Conservation (phyloP, 2,113 vertebrate species). For the Otolemur garnettii region DNA sequence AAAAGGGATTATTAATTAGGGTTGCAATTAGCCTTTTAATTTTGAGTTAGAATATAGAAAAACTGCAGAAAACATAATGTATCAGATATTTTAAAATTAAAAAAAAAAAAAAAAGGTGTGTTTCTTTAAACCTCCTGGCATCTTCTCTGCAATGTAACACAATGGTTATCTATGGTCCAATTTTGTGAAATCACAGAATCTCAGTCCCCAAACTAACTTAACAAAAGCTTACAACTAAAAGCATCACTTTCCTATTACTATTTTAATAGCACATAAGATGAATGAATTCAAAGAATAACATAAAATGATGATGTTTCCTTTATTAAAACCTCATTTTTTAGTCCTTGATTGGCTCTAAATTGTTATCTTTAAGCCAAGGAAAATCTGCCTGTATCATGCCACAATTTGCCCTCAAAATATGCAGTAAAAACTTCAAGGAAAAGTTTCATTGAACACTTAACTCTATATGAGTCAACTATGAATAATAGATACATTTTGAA, state of each 20-base stretch:
- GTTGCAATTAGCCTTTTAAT: conserved; percentile 29
- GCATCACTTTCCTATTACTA: conserved; percentile 13
- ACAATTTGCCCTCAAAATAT: conserved; percentile 26
- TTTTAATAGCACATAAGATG: not conserved
- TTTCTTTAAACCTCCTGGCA: not conserved
- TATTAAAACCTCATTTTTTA: not conserved
- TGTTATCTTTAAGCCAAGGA: not conserved
- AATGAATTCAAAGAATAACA: conserved; percentile 18
- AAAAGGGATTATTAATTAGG: not conserved
- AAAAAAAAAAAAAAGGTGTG: not conserved
- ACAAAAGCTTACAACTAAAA: not conserved
- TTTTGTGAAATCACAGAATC: conserved; percentile 8
- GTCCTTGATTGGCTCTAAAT: conserved; percentile 14
- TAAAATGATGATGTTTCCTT: conserved; percentile 15
- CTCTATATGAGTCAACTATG: not conserved
- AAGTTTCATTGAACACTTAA: conserved; percentile 14
- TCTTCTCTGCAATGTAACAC: not conserved
- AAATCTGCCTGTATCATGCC: not conserved
- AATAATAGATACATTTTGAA: not conserved
- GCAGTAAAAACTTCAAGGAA: not conserved
- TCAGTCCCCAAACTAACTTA: not conserved
- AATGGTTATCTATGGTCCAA: not conserved
- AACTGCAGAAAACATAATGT: not conserved
- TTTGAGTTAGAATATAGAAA: conserved; percentile 50
- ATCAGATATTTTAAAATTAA: conserved; percentile 11